phyloP scores from a whole-genome alignment of 2,888 invertebrate species.

The Dryococelus australis region DNA sequence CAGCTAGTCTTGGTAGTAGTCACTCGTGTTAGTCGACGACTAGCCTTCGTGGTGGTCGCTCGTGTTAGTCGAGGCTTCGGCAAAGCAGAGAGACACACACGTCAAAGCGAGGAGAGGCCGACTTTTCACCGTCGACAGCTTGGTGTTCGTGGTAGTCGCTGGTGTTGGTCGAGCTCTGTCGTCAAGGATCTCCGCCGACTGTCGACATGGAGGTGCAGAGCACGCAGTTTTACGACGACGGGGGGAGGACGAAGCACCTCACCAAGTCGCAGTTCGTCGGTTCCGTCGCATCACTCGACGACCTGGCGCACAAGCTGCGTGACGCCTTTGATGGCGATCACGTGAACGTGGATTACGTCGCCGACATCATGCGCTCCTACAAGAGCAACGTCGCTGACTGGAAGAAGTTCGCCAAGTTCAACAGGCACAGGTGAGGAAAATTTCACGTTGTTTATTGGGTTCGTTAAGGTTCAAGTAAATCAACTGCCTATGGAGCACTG shows the following conservation, averaged over 20 bases:
- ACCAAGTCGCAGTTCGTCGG: neutral
- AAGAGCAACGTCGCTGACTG: slow-evolving; percentile 90
- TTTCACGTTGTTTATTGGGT: neutral
- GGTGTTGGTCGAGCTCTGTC: neutral
- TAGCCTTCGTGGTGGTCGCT: too few relatives aligned
- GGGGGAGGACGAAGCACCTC: neutral
- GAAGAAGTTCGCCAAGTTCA: slow-evolving; percentile 94
- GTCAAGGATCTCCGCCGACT: neutral
- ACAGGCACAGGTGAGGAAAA: slow-evolving; percentile 85
- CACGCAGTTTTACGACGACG: neutral
- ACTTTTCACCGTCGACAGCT: too few relatives aligned
- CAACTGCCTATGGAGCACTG: too few relatives aligned
- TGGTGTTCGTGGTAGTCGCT: too few relatives aligned
- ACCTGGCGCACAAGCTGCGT: slow-evolving; percentile 65
- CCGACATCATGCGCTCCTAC: slow-evolving; percentile 79
- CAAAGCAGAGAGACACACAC: too few relatives aligned
- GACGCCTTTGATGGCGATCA: slow-evolving; percentile 78
- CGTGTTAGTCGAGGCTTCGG: too few relatives aligned
- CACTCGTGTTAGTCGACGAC: too few relatives aligned
- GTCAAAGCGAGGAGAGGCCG: too few relatives aligned
- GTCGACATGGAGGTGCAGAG: slow-evolving; percentile 19
- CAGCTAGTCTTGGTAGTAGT: too few relatives aligned
- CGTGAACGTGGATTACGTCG: slow-evolving; percentile 91
- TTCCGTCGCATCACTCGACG: neutral
- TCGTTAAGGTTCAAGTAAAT: neutral